A percentile compares a stretch with the other conserved stretches of the same genome.
Conservation (phyloP, 2,113 vertebrate species). For the Platichthys flesus region DNA sequence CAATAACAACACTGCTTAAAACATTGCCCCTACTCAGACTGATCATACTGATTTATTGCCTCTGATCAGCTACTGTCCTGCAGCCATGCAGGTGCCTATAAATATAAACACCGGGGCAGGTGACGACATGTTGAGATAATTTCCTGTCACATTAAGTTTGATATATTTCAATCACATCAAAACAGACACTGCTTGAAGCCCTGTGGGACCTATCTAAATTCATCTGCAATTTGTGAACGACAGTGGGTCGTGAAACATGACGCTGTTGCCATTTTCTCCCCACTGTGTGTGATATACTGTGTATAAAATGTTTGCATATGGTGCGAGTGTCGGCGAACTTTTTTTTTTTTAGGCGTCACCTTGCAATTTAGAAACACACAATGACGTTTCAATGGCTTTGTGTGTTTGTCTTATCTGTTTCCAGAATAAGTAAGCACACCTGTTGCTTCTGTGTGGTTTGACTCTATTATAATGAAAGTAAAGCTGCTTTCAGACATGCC, state of each 20-base stretch:
- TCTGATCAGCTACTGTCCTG: not conserved
- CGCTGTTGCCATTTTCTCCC: not conserved
- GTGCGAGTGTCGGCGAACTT: not conserved
- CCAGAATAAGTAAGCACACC: no score
- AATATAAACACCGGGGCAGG: not conserved
- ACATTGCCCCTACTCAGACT: not conserved
- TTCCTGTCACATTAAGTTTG: not conserved
- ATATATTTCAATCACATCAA: conserved; percentile 5
- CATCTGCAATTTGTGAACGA: not conserved
- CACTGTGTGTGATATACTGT: no score
- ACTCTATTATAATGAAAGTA: no score
- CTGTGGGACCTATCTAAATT: not conserved
- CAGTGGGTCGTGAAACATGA: not conserved
- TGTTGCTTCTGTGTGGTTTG: no score
- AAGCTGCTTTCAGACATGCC: no score
- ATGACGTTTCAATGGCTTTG: not conserved
- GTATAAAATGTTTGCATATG: not conserved
- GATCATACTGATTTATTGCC: not conserved
- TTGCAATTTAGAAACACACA: no score
- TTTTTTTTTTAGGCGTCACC: no score
- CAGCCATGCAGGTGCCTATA: not conserved
- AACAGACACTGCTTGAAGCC: not conserved
- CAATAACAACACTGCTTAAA: not conserved
- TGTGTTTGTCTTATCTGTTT: not conserved
- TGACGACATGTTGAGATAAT: conserved; percentile 7